These are phyloP conservation scores for Lordiphosa stackelbergi DNA, from an alignment of 1,140 invertebrate genomes.

Conservation along the genomic window DNA sequence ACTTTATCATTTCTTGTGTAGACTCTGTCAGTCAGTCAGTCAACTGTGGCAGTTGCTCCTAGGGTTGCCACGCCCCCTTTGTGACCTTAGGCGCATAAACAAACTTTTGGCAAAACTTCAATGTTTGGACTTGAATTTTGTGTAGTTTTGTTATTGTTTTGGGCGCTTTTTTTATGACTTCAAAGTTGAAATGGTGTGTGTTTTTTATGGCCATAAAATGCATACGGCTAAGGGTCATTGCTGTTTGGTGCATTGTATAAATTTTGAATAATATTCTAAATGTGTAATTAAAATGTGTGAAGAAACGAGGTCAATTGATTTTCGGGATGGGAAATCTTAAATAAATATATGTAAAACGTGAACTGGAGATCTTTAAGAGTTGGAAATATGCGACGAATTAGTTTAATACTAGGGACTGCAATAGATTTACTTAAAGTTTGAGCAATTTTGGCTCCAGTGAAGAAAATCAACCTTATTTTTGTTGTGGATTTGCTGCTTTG, in stretches of 20 bases:
- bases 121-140: conserved; percentile 42
- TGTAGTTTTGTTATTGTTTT: conserved; percentile 22
- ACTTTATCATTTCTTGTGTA: conserved; percentile 10
- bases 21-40: conserved; percentile 17
- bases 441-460: too few relatives aligned
- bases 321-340: not conserved
- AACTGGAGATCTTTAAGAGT: too few relatives aligned
- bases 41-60: conserved; percentile 27
- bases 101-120: conserved; percentile 42
- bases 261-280: not conserved
- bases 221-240: conserved; percentile 43
- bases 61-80: conserved; percentile 28
- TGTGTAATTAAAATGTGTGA: too few relatives aligned
- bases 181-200: conserved; percentile 28
- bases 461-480: too few relatives aligned
- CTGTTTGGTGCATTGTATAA: conserved; percentile 37
- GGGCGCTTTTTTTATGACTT: conserved; percentile 37
- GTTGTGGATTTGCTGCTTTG: too few relatives aligned
- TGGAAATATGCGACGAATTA: too few relatives aligned
- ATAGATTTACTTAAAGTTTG: too few relatives aligned
- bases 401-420: too few relatives aligned
- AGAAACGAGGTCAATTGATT: not conserved
- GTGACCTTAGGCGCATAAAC: conserved; percentile 71
- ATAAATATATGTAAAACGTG: too few relatives aligned
- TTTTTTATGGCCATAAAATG: conserved; percentile 34